Percentiles rank a stretch among this genome's conserved stretches.
phyloP scores from a whole-genome alignment of 2,113 vertebrate genomes.

The Dendrocopos noguchii region DNA sequence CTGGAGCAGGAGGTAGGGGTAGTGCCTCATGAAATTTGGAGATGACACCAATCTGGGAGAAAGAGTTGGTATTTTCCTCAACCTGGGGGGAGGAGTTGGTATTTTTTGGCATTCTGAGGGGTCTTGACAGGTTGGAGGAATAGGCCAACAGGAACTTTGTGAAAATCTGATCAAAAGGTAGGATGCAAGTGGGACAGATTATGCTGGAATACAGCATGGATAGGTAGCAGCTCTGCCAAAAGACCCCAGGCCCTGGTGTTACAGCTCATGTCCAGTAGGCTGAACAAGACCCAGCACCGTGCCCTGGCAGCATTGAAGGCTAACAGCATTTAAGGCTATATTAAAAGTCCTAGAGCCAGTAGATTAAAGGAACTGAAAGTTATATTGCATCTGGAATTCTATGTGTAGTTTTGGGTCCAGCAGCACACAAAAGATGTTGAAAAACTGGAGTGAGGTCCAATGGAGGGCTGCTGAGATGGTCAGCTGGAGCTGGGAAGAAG shows the following conservation, averaged over 20 bases:
- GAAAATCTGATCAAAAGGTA: background rate
- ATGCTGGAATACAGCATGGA: background rate
- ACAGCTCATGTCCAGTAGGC: background rate
- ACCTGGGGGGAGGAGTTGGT: background rate
- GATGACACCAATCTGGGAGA: background rate
- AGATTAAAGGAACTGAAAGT: background rate
- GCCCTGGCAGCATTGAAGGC: background rate
- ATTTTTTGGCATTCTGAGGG: background rate
- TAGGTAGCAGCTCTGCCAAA: background rate
- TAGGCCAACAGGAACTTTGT: background rate
- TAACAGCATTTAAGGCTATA: background rate
- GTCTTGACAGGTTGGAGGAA: background rate
- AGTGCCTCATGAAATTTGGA: fast-evolving
- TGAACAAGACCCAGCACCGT: background rate
- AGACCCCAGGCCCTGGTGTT: background rate
- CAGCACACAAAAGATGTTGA: background rate
- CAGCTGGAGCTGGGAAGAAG: background rate
- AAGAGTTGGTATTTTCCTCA: background rate
- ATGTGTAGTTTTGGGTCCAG: background rate
- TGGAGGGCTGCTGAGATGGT: background rate
- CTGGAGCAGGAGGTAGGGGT: background rate
- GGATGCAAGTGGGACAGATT: background rate
- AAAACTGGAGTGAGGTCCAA: background rate
- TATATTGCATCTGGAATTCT: background rate
- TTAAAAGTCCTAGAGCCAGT: background rate